These are phyloP conservation scores for Pygoscelis antarcticus DNA, from an alignment of 2,113 vertebrate species.

Conservation along the genomic window DNA sequence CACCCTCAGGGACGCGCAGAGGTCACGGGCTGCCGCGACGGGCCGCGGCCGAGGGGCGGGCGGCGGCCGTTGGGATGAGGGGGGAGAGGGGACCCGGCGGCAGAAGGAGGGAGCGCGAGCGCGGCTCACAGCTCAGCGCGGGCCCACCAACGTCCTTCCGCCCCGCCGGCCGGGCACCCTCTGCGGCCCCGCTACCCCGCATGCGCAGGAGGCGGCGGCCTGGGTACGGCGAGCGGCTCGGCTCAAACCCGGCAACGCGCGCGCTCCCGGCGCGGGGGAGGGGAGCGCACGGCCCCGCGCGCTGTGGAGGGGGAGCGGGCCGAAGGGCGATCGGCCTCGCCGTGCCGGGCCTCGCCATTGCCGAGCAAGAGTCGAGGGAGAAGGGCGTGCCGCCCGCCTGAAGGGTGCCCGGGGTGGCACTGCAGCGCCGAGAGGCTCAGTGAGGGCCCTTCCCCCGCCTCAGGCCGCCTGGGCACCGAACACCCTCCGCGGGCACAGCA, in stretches of 20 bases:
- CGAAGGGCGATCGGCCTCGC: fast-evolving
- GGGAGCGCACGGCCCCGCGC: not conserved
- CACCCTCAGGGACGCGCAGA: not conserved
- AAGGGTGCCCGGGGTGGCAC: too few species aligned
- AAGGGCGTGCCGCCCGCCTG: not conserved
- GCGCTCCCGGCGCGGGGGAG: not conserved
- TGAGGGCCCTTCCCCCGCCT: not conserved
- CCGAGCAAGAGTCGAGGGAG: too few species aligned
- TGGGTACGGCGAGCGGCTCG: not conserved
- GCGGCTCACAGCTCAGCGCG: too few species aligned
- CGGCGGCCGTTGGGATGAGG: too few species aligned
- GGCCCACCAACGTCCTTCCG: too few species aligned
- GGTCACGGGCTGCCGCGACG: not conserved
- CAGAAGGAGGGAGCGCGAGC: too few species aligned
- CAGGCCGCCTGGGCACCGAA: not conserved
- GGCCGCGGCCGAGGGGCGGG: not conserved
- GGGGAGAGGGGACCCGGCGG: too few species aligned
- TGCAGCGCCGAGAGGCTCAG: not conserved
- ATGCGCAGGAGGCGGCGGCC: not conserved
- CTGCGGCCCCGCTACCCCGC: not conserved
- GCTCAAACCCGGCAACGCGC: not conserved
- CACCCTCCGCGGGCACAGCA: not conserved
- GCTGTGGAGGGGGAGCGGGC: too few species aligned
- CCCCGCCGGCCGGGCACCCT: too few species aligned
- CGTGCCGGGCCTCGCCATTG: too few species aligned